Percentiles rank a stretch among this genome's conserved stretches.
phyloP scores from a whole-genome alignment of 2,888 invertebrate genomes.

The Apamea monoglypha region DNA sequence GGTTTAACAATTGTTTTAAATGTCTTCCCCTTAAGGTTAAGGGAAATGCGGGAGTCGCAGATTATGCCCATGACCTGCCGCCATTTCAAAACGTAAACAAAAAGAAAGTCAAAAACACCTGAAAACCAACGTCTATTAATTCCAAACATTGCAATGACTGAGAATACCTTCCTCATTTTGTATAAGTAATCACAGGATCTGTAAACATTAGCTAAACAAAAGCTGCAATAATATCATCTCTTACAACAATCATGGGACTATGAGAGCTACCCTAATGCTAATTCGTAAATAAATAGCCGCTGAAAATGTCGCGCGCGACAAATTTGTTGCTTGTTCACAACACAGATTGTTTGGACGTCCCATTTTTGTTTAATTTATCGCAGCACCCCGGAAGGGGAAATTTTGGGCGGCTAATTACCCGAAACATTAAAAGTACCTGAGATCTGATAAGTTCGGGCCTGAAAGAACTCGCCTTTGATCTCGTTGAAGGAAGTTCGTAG shows the following conservation, averaged over 20 bases:
- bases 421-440: constrained; percentile 64
- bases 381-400: constrained; percentile 54
- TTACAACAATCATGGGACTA: constrained; percentile 35
- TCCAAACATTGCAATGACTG: neutral
- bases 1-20: no score
- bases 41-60: neutral
- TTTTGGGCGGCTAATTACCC: constrained; percentile 62
- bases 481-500: constrained; percentile 42
- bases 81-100: neutral
- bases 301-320: constrained; percentile 67
- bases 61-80: neutral
- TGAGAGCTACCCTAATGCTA: constrained; percentile 50
- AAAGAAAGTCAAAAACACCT: neutral
- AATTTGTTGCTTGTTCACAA: constrained; percentile 73
- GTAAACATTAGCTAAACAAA: constrained; percentile 30
- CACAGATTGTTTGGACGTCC: constrained; percentile 75
- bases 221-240: constrained; percentile 26
- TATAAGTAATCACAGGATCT: constrained; percentile 2
- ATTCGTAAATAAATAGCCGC: constrained; percentile 62
- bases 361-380: constrained; percentile 79
- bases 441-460: constrained; percentile 59
- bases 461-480: constrained; percentile 60
- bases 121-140: neutral
- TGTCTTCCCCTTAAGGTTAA: neutral
- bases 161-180: neutral